These are phyloP conservation scores for Apistogramma diplotaenia DNA, from an alignment of 2,113 vertebrate genomes.

Conservation along the genomic window DNA sequence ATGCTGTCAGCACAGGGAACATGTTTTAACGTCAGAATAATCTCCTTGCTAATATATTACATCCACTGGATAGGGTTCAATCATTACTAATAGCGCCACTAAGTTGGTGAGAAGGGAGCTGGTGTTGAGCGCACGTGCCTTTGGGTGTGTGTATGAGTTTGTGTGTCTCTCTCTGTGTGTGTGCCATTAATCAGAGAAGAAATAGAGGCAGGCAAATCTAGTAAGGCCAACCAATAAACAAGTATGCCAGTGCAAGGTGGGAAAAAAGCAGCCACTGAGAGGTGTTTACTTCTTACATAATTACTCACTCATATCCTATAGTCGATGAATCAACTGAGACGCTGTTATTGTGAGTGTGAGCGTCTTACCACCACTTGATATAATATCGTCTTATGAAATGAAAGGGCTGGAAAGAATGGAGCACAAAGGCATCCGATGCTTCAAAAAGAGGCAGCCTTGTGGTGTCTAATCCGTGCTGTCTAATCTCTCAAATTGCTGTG, in stretches of 20 bases:
- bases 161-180: slow-evolving; percentile 28
- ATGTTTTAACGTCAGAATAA: slow-evolving; percentile 81
- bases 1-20: slow-evolving; percentile 75
- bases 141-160: slow-evolving; percentile 7
- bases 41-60: slow-evolving; percentile 81
- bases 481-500: slow-evolving; percentile 76
- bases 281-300: slow-evolving; percentile 73
- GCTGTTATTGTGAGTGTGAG: slow-evolving; percentile 55
- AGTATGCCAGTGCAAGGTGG: slow-evolving; percentile 46
- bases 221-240: slow-evolving; percentile 63
- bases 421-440: slow-evolving; percentile 64
- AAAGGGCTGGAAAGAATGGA: slow-evolving; percentile 66
- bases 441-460: slow-evolving; percentile 63
- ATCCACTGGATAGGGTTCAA: slow-evolving; percentile 79
- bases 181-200: slow-evolving; percentile 67
- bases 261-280: slow-evolving; percentile 27
- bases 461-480: slow-evolving; percentile 66
- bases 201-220: slow-evolving; percentile 55
- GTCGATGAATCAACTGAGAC: slow-evolving; percentile 49
- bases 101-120: slow-evolving; percentile 71
- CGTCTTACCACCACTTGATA: slow-evolving; percentile 64
- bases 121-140: slow-evolving; percentile 60
- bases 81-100: slow-evolving; percentile 76
- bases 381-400: slow-evolving; percentile 66
- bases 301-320: slow-evolving; percentile 50